Base-by-base conservation (phyloP, 2,113 vertebrate genomes). In the Talpa occidentalis region DNA sequence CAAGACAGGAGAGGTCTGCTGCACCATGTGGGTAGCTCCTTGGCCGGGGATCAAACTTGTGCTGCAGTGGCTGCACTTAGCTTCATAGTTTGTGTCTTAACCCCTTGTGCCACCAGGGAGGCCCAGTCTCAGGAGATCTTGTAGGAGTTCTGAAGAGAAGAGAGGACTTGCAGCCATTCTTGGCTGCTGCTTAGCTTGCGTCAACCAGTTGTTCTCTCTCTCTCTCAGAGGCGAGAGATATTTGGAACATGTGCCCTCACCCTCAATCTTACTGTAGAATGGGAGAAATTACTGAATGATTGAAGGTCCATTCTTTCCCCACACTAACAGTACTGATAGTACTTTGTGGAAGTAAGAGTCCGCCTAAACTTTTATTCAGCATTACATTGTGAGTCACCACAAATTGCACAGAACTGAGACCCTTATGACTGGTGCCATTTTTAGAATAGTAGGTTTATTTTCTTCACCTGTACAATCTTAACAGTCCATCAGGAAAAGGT, bases 391-490 rank as follows among this genome's bases (percentile, higher is more conserved):
- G 10, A 56, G 47, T 76, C 32, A 22, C 77, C 78, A 52, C 19
- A 30, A 69, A 69, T 8, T 40, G 35, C 35, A 90, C 32, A 54
- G n/a, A 80, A 92, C 30, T 6, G 24, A 89, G 70, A 69, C 44
- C 42, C 54, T 81, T 59, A 44, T 56, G 67, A 74, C 59, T 24
- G 10, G 42, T 44, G 54, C 2, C 37, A 54, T 52, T 70, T 85
- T 86, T 85, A 73, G 73, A 91, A 64, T 7, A 49, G 14, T n/a
- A 56, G 35, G 3, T 72, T 84, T 47, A 2, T 7, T 70, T 93
- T 91, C 49, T 84, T 66, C 30, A 90, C 52, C 26, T 76, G 17
- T 73, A 78, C 9, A 40, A 87, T 91, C 52, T 96, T 59, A 87
- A 76, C 2, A 67, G 32, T 80, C 76, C 32, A 72, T 17, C 21